Conservation (phyloP, 2,113 vertebrate species). For the Chrysemys picta region DNA sequence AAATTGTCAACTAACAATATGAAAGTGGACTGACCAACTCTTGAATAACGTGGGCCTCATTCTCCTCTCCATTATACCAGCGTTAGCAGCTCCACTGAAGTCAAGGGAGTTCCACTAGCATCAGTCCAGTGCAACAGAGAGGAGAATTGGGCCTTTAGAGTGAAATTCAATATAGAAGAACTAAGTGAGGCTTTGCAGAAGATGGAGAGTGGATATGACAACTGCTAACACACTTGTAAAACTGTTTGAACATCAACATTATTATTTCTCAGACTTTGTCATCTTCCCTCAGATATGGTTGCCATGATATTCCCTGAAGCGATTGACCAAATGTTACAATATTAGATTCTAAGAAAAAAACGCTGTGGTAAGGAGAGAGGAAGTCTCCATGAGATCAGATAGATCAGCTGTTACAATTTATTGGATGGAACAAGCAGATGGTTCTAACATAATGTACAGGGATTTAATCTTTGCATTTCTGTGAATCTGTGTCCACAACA, state of each 20-base stretch:
- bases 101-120: neutral
- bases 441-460: neutral
- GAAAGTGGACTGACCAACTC: neutral
- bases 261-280: slow-evolving; percentile 20
- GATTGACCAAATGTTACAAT: slow-evolving; percentile 36
- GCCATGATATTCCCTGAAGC: slow-evolving; percentile 28
- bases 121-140: neutral
- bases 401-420: slow-evolving; percentile 44
- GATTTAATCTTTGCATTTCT: slow-evolving; percentile 24
- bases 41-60: neutral
- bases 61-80: neutral
- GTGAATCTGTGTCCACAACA: neutral
- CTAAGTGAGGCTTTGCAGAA: neutral
- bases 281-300: slow-evolving; percentile 12
- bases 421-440: slow-evolving; percentile 51
- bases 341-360: slow-evolving; percentile 35
- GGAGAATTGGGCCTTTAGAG: neutral
- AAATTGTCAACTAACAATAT: neutral
- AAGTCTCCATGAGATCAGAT: neutral
- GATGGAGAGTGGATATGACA: neutral
- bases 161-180: neutral
- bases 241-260: neutral
- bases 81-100: neutral
- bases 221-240: neutral
- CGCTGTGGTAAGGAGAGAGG: neutral